These are phyloP conservation scores for Tragulus kanchil DNA, from an alignment of 2,113 vertebrate genomes.

Conservation along the genomic window DNA sequence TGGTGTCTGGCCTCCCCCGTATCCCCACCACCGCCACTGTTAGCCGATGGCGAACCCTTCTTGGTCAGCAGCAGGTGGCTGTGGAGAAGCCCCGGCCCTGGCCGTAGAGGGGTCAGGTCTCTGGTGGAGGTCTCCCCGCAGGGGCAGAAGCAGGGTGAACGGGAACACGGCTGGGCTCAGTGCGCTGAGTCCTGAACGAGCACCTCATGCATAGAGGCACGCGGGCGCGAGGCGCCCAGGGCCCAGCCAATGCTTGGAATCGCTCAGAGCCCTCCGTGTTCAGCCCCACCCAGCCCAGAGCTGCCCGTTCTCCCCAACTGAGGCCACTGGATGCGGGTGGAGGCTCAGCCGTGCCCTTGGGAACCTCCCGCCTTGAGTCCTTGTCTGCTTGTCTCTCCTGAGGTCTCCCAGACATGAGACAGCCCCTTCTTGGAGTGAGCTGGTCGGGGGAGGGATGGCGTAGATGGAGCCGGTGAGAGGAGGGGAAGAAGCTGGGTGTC, in stretches of 20 bases:
- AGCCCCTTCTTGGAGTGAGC: neutral
- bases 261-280: neutral
- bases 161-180: too few species aligned
- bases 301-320: neutral
- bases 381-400: neutral
- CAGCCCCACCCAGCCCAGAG: neutral
- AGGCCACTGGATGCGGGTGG: neutral
- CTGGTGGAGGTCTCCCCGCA: neutral
- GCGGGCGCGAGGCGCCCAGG: too few species aligned
- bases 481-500: neutral
- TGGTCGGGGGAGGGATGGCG: neutral
- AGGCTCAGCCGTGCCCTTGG: neutral
- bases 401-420: neutral
- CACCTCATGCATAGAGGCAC: too few species aligned
- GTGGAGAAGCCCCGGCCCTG: neutral
- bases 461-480: neutral
- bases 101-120: neutral
- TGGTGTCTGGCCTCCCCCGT: neutral
- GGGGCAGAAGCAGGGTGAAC: too few species aligned
- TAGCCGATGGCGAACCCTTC: fast-evolving
- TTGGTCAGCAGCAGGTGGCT: neutral
- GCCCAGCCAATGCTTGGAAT: too few species aligned
- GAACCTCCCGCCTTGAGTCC: too few species aligned
- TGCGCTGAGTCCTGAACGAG: too few species aligned
- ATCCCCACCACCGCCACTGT: neutral